A percentile compares a stretch with the other conserved stretches of the same genome.
Conservation (phyloP, 2,113 vertebrate species). For the Coreoperca whiteheadi region DNA sequence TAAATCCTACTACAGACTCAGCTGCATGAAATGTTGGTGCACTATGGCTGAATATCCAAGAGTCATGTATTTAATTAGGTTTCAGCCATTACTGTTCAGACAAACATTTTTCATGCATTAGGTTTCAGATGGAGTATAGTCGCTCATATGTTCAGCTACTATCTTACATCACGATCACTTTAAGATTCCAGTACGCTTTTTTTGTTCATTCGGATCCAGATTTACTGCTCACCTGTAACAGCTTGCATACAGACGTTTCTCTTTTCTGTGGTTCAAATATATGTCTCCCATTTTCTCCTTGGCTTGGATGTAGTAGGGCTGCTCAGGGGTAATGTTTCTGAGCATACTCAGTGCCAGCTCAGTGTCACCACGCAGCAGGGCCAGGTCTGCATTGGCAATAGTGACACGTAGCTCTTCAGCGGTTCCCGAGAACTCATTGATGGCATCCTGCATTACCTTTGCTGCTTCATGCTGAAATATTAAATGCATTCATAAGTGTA, state of each 20-base stretch:
- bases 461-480: slow-evolving; percentile 93
- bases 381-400: slow-evolving; percentile 94
- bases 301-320: slow-evolving; percentile 94
- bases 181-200: background rate
- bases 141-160: background rate
- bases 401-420: slow-evolving; percentile 92
- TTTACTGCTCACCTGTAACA: slow-evolving; percentile 90
- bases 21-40: slow-evolving; percentile 20
- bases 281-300: slow-evolving; percentile 97
- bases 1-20: slow-evolving; percentile 23
- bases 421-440: slow-evolving; percentile 96
- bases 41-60: background rate
- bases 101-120: slow-evolving; percentile 33
- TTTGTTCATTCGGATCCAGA: background rate
- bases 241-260: slow-evolving; percentile 92
- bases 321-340: slow-evolving; percentile 90
- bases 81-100: slow-evolving; percentile 29
- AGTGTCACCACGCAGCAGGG: slow-evolving; percentile 90
- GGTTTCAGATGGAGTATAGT: slow-evolving; percentile 19
- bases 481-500: slow-evolving; percentile 17
- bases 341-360: slow-evolving; percentile 94
- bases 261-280: slow-evolving; percentile 93
- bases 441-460: slow-evolving; percentile 96
- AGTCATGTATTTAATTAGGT: slow-evolving; percentile 25
- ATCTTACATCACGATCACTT: slow-evolving; percentile 1